Evolutionary conservation across 2,113 vertebrate genomes (phyloP), one percentile per base, ranked within the genome.

Genomic region (Gopherus evgoodei): DNA sequence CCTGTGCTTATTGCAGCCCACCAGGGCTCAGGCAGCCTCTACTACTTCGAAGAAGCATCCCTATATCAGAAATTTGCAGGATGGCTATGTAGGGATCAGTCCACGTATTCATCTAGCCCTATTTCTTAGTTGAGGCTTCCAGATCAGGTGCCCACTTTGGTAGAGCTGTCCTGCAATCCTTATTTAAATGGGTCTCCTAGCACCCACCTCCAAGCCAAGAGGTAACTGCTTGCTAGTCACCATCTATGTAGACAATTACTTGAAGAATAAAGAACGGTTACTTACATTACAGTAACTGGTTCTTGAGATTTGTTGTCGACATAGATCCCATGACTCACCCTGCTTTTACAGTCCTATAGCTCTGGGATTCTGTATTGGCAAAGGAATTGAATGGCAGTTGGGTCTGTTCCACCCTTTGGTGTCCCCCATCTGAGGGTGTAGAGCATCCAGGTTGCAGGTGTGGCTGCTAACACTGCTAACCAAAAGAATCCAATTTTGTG

Each of bases 381-480:
- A 86, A 82, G 52, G 75, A 92, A 50, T 12, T 2, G 6, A 69
- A 22, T 84, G 13, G 16, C 87, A n/a, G 10, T 79, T 65, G 27
- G 79, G 93, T 31, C 22, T 85, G 52, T 31, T 86, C n/a, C 86
- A 13, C 29, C 47, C 4, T 0, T 38, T 31, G 29, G 24, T 25
- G 10, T 25, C 57, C 12, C 57, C 24, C 57, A 29, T 31, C 25
- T 79, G 54, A 31, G 50, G 42, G 57, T 94, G 79, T 13, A 86
- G 54, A 14, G 75, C 42, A 1, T 0, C 21, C 81, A 76, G 56
- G 54, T n/a, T 8, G 24, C 24, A 79, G 0, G 0, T 0, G 5
- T 6, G 69, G 16, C 35, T 9, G 11, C 57, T 29, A 59, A 59
- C 27, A 29, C 57, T 59, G 57, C 57, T 59, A 13, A 29, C 25